Evolutionary conservation across 1,140 invertebrate genomes (phyloP), one percentile per base, ranked within the genome.

Genomic region (Hycleus cichorii): DNA sequence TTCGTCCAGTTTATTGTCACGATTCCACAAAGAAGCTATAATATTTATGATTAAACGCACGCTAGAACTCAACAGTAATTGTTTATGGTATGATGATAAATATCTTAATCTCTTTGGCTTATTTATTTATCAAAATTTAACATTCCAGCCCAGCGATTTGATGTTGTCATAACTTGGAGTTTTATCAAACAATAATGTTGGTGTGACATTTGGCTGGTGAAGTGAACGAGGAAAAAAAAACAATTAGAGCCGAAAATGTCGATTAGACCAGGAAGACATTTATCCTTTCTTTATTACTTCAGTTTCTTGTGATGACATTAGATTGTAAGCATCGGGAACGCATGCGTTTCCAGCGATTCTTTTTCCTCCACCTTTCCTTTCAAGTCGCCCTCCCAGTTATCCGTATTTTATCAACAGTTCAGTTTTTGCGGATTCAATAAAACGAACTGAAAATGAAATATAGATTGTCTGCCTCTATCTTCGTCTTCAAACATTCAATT

Each of bases 381-480:
- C 50, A 47, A 52, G 42, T 32, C 42, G 47, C 51, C 57, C 47
- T 8, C 9, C 51, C 43, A 48, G 4, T 7, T 32, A 32, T 32
- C 7, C 32, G 32, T 32, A 32, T 32, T 32, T 32, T 32, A 32
- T 7, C 32, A 32, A 32, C 32, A 58, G 49, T 58, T 12, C 24
- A 40, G n/a, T 58, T 58, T 58, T 58, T 58, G 57, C 40, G 39
- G 57, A 58, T 58, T 58, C 57, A 58, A 58, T 58, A 58, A 58
- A 52, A 43, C 57, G 49, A 43, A 52, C 57, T 58, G 57, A 52
- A 58, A 58, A 58, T 58, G 57, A 58, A 58, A 58, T 58, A 58
- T 58, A 58, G 57, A 58, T 58, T 58, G 49, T 58, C 51, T 58
- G 18, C 18, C 52, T 58, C 51, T 10, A 10, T 42, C 40, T 42